Conservation (phyloP, 2,113 vertebrate species). For the Vireo altiloquus region DNA sequence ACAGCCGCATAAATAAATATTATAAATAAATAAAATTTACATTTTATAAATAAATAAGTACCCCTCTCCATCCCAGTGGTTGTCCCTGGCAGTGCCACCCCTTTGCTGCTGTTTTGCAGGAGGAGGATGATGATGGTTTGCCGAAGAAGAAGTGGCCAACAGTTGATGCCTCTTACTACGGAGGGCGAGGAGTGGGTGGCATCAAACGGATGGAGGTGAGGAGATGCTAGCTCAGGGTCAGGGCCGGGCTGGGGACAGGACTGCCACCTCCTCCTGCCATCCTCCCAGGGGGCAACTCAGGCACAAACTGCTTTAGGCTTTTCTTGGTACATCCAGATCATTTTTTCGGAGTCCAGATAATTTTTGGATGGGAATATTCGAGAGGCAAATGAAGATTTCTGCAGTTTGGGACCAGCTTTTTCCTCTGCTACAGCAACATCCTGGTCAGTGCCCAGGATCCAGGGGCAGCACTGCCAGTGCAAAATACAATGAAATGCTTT, state of each 20-base stretch:
- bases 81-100: neutral
- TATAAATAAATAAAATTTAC: too few relatives aligned
- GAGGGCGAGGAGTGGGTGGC: slow-evolving; percentile 93
- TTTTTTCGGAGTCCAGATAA: neutral
- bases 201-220: slow-evolving; percentile 98
- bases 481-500: neutral
- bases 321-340: neutral
- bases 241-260: neutral
- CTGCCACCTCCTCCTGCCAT: neutral
- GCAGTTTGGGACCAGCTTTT: neutral
- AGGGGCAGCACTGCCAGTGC: neutral
- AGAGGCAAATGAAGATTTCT: neutral
- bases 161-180: slow-evolving; percentile 96
- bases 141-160: slow-evolving; percentile 89
- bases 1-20: too few relatives aligned
- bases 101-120: slow-evolving; percentile 59
- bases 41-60: too few relatives aligned
- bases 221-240: neutral
- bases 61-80: neutral
- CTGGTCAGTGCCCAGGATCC: neutral
- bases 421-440: neutral
- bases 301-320: neutral
- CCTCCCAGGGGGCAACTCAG: neutral
- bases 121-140: slow-evolving; percentile 87
- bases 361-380: neutral